Evolutionary conservation across 2,797 vertebrate genomes (phyloP).

Genomic region (Champsocephalus gunnari): DNA sequence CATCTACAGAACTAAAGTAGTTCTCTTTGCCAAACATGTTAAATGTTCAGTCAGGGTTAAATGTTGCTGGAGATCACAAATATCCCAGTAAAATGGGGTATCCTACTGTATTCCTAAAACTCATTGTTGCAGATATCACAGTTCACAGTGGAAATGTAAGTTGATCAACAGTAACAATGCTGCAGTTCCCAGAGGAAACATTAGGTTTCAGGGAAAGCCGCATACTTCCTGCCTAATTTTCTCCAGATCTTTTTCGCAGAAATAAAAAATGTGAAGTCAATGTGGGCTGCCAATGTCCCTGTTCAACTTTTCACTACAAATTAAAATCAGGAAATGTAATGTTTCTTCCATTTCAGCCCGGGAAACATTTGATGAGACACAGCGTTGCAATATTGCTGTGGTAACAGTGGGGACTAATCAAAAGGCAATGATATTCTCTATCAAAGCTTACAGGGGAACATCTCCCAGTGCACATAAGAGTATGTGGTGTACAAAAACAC

Average conservation of each 20-base stretch:
- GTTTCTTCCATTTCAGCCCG: slow-evolving; percentile 58
- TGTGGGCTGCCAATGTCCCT: slow-evolving; percentile 66
- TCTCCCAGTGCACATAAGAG: slow-evolving; percentile 5
- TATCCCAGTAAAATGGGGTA: slow-evolving; percentile 5
- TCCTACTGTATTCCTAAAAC: slow-evolving; percentile 7
- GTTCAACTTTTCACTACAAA: slow-evolving; percentile 70
- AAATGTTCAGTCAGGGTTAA: slow-evolving; percentile 18
- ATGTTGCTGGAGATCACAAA: slow-evolving; percentile 26
- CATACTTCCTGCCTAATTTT: slow-evolving; percentile 70
- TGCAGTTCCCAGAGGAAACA: slow-evolving; percentile 61
- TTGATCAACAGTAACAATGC: slow-evolving; percentile 68
- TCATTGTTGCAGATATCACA: slow-evolving; percentile 38
- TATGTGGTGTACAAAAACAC: slow-evolving; percentile 13
- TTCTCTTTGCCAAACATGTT: not conserved
- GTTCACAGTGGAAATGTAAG: slow-evolving; percentile 43
- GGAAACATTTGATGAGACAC: slow-evolving; percentile 69
- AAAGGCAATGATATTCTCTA: slow-evolving; percentile 63
- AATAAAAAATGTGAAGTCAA: slow-evolving; percentile 53
- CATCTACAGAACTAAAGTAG: not conserved
- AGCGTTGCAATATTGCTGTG: slow-evolving; percentile 66
- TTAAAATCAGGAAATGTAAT: slow-evolving; percentile 77
- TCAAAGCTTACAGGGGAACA: slow-evolving; percentile 40
- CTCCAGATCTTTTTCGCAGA: slow-evolving; percentile 62
- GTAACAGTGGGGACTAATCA: slow-evolving; percentile 70
- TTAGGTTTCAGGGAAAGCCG: slow-evolving; percentile 68